Percentiles rank a stretch among this genome's conserved stretches.
Conservation (phyloP, 2,888 invertebrate species). For the Amphipyra tragopoginis region DNA sequence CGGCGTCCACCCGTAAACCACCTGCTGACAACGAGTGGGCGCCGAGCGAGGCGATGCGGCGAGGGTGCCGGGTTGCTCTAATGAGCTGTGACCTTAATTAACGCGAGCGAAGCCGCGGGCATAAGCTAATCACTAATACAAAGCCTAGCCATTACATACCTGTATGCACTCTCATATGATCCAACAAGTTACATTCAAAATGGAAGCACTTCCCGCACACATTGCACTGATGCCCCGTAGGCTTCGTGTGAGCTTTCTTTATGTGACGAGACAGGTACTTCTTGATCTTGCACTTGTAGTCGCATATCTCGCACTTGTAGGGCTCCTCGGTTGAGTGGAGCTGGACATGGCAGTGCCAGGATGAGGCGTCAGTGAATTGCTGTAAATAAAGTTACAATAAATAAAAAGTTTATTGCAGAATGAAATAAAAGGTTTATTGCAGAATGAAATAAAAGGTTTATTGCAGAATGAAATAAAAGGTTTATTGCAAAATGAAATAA, state of each 20-base stretch:
- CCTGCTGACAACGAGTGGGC: too few relatives aligned
- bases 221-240: constrained; percentile 57
- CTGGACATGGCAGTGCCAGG: constrained; percentile 56
- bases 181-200: constrained; percentile 54
- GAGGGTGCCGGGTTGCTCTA: too few relatives aligned
- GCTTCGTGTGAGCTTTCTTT: constrained; percentile 56
- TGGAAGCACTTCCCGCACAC: constrained; percentile 71
- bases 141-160: constrained; percentile 25
- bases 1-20: too few relatives aligned
- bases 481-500: too few relatives aligned
- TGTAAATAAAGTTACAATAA: constrained; percentile 33
- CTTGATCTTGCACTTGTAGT: constrained; percentile 66
- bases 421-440: too few relatives aligned
- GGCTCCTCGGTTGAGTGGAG: constrained; percentile 60
- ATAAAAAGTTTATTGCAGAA: too few relatives aligned
- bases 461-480: too few relatives aligned
- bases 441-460: too few relatives aligned
- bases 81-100: too few relatives aligned
- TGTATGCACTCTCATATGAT: constrained; percentile 73
- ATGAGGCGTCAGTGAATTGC: constrained; percentile 59
- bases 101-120: too few relatives aligned
- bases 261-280: constrained; percentile 69
- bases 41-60: too few relatives aligned
- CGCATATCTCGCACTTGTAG: constrained; percentile 66
- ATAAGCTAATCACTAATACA: too few relatives aligned